Conservation (phyloP, 2,888 invertebrate species). For the Brachypalpus laphriformis region DNA sequence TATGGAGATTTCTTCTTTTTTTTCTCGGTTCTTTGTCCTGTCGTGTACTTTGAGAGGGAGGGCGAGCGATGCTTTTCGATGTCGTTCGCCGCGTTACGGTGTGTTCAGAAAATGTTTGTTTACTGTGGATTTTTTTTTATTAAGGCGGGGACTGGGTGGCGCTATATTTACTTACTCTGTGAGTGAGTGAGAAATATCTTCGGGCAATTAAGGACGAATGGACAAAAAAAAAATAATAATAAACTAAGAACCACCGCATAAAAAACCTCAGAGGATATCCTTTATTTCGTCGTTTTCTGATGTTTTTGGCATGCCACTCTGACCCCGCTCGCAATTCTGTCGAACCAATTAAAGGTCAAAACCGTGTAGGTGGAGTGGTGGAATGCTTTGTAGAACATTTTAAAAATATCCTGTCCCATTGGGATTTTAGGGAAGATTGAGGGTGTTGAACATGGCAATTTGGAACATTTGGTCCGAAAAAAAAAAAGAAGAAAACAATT, state of each 20-base stretch:
- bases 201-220: constrained; percentile 44
- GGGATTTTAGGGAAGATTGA: constrained; percentile 1
- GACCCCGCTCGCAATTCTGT: constrained; percentile 3
- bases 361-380: not conserved
- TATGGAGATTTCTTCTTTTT: constrained; percentile 52
- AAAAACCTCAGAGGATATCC: constrained; percentile 23
- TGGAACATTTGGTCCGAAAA: constrained; percentile 35
- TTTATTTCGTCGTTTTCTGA: constrained; percentile 3
- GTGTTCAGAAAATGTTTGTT: constrained; percentile 25
- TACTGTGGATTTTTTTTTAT: constrained; percentile 14
- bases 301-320: constrained; percentile 2
- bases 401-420: not conserved
- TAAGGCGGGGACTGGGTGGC: constrained; percentile 11
- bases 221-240: not conserved
- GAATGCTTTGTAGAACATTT: constrained; percentile 1
- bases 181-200: constrained; percentile 56
- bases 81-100: constrained; percentile 1
- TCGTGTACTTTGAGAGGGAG: not conserved
- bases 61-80: constrained; percentile 17
- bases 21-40: constrained; percentile 4
- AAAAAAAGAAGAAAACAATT: constrained; percentile 42
- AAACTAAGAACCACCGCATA: not conserved
- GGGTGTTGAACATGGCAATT: constrained; percentile 47
- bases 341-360: constrained; percentile 41
- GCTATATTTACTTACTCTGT: constrained; percentile 30